Percentiles rank a stretch among this genome's conserved stretches.
phyloP scores from a whole-genome alignment of 2,888 invertebrate genomes.

The Agriopis marginaria region DNA sequence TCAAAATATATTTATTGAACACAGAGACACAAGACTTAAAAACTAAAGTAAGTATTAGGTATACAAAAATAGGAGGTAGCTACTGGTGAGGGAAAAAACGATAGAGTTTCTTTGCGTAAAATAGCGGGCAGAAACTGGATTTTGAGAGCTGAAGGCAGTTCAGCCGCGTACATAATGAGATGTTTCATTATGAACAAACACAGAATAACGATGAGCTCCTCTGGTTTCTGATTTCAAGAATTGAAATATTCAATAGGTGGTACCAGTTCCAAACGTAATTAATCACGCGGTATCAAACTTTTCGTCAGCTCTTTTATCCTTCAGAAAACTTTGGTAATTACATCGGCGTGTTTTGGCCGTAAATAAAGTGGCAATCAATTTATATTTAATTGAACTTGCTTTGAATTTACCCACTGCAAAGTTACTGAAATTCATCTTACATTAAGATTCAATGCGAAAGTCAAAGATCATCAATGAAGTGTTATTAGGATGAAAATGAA shows the following conservation, averaged over 20 bases:
- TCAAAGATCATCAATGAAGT: neutral
- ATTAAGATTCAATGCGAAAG: neutral
- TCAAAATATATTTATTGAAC: no score
- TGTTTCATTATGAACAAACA: no score
- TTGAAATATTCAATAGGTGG: conserved; percentile 5
- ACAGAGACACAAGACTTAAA: no score
- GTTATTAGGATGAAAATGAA: no score
- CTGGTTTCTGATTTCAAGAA: neutral
- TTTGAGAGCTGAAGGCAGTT: no score
- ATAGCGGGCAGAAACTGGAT: no score
- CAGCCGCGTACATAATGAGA: no score
- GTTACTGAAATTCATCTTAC: neutral
- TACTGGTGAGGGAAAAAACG: no score
- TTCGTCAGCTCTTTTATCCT: conserved; percentile 27
- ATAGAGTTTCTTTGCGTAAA: no score
- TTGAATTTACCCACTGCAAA: neutral
- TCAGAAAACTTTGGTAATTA: conserved; percentile 34
- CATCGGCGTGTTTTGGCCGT: conserved; percentile 15
- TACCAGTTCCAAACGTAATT: conserved; percentile 17
- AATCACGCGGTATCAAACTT: conserved; percentile 27
- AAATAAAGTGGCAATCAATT: conserved; percentile 32
- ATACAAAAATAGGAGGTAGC: no score
- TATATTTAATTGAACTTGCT: conserved; percentile 1
- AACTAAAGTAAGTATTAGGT: no score
- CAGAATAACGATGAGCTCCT: neutral